These are phyloP conservation scores for Eupithecia subfuscata DNA, from an alignment of 2,888 invertebrate genomes.

Conservation along the genomic window DNA sequence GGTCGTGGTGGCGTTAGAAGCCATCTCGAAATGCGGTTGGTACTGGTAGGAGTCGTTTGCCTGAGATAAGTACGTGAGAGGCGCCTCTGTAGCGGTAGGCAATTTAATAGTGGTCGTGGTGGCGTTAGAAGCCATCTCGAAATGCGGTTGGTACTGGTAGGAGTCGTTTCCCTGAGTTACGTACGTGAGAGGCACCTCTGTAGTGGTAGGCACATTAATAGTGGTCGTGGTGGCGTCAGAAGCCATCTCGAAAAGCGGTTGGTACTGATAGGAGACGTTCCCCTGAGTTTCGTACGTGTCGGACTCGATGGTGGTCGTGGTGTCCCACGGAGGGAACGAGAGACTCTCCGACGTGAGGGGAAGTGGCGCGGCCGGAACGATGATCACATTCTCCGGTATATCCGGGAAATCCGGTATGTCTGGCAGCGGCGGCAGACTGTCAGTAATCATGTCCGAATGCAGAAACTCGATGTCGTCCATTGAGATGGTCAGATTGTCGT, in stretches of 20 bases:
- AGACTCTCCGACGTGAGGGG: conserved; percentile 19
- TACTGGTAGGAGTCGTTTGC: no score
- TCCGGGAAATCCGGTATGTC: conserved; percentile 7
- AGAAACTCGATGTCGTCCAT: conserved; percentile 24
- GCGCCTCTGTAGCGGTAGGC: not conserved
- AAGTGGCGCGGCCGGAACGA: conserved; percentile 25
- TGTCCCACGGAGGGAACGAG: conserved; percentile 14
- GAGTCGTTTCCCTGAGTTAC: not conserved
- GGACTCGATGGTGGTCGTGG: not conserved
- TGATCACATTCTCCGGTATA: conserved; percentile 22
- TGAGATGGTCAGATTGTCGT: conserved; percentile 24
- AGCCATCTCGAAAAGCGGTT: not conserved
- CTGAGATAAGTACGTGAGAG: not conserved
- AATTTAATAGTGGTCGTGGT: conserved; percentile 3
- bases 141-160: not conserved
- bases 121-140: not conserved
- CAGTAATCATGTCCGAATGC: conserved; percentile 7
- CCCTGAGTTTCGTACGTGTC: not conserved
- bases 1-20: not conserved
- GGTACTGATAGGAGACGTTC: no score
- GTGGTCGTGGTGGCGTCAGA: not conserved
- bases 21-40: not conserved
- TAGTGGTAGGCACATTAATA: not conserved
- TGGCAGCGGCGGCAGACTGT: not conserved
- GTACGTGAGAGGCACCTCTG: not conserved